Conservation (phyloP, 1,140 invertebrate genomes). For the Drosophila rufa region DNA sequence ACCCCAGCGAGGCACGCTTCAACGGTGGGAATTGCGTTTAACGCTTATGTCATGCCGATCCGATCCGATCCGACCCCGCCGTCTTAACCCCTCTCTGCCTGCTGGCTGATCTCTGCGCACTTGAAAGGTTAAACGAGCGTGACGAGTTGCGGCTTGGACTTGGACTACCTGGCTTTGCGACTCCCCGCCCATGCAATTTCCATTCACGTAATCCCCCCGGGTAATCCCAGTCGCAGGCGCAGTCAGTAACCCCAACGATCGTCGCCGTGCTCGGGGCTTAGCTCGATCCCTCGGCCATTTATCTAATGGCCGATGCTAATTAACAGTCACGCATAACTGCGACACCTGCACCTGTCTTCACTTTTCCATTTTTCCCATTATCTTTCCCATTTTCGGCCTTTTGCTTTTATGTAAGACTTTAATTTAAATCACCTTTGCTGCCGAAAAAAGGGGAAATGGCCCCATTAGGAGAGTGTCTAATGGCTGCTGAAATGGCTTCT, state of each 20-base stretch:
- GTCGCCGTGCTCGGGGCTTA: no score
- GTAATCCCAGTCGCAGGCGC: constrained; percentile 4
- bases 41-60: constrained; percentile 58
- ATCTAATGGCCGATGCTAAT: constrained; percentile 46
- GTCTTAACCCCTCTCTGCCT: constrained; percentile 6
- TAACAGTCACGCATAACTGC: constrained; percentile 49
- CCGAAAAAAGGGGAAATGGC: constrained; percentile 1
- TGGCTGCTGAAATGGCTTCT: constrained; percentile 10
- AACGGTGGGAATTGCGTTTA: constrained; percentile 51
- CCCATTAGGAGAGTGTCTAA: constrained; percentile 11
- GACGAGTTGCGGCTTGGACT: constrained; percentile 47
- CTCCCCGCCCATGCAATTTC: constrained; percentile 1
- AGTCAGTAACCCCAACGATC: constrained; percentile 5
- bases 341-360: constrained; percentile 38
- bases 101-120: constrained; percentile 52
- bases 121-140: constrained; percentile 69
- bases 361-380: background rate
- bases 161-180: constrained; percentile 30
- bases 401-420: constrained; percentile 39
- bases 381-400: constrained; percentile 8
- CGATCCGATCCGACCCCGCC: constrained; percentile 23
- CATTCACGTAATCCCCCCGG: constrained; percentile 33
- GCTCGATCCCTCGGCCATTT: constrained; percentile 36
- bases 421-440: constrained; percentile 14
- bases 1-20: constrained; percentile 39